Evolutionary conservation across 2,888 invertebrate species (phyloP).

Genomic region (Habroteleia sp.): DNA sequence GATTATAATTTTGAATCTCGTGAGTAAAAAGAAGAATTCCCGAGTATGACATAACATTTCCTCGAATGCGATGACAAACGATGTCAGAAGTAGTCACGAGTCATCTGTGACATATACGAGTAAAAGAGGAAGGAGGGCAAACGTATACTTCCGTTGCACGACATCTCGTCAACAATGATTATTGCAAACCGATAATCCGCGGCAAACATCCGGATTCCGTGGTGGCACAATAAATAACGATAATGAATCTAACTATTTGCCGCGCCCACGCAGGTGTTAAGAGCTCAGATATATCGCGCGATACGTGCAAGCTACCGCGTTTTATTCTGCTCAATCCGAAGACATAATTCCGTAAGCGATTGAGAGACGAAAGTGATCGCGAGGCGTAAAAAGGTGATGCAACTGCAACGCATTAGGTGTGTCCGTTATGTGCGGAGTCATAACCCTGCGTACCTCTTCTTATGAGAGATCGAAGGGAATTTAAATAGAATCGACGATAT

Average conservation of each 20-base stretch:
- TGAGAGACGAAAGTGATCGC: slow-evolving; percentile 61
- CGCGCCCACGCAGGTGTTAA: slow-evolving; percentile 66
- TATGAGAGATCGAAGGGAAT: slow-evolving; percentile 55
- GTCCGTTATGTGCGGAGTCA: slow-evolving; percentile 58
- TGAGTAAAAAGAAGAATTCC: neutral
- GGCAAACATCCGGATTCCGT: slow-evolving; percentile 64
- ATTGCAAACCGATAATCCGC: slow-evolving; percentile 28
- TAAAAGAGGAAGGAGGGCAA: slow-evolving; percentile 7
- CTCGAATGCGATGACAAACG: slow-evolving; percentile 25
- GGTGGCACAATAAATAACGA: slow-evolving; percentile 63
- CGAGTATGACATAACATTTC: slow-evolving; percentile 25
- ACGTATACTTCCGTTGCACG: slow-evolving; percentile 28
- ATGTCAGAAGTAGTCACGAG: slow-evolving; percentile 11
- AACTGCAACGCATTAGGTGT: slow-evolving; percentile 58
- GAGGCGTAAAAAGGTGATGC: slow-evolving; percentile 61
- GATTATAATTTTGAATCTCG: too few relatives aligned
- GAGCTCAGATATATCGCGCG: slow-evolving; percentile 55
- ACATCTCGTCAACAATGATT: slow-evolving; percentile 12
- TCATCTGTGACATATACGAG: slow-evolving; percentile 12
- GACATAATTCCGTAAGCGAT: slow-evolving; percentile 52
- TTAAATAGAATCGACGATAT: slow-evolving; percentile 48
- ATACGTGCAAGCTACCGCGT: slow-evolving; percentile 61
- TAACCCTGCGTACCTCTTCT: slow-evolving; percentile 61
- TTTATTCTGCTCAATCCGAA: slow-evolving; percentile 48
- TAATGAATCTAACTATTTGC: slow-evolving; percentile 65